Conservation (phyloP, 2,888 invertebrate genomes). For the Polyommatus iphigenia region DNA sequence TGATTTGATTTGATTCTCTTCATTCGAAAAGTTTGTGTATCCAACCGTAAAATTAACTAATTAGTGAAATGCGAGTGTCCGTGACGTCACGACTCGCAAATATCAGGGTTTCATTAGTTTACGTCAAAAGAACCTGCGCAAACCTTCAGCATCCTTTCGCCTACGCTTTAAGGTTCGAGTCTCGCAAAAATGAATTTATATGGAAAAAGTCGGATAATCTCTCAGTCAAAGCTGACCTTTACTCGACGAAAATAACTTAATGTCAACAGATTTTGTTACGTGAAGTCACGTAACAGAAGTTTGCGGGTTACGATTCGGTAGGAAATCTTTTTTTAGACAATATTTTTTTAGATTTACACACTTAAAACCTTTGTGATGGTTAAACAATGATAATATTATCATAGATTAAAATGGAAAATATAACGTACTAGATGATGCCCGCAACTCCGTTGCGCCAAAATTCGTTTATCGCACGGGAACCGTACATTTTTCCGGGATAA, state of each 20-base stretch:
- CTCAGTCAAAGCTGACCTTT: not conserved
- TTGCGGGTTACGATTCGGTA: not conserved
- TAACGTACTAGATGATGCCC: too few relatives aligned
- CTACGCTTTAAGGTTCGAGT: slow-evolving; percentile 2
- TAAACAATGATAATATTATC: not conserved
- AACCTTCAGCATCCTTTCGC: slow-evolving; percentile 9
- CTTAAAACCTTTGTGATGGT: not conserved
- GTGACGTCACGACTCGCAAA: slow-evolving; percentile 7
- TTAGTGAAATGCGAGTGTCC: not conserved
- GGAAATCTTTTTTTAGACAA: not conserved
- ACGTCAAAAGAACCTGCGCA: slow-evolving; percentile 4
- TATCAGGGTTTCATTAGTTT: not conserved
- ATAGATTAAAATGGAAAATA: not conserved
- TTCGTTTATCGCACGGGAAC: too few relatives aligned
- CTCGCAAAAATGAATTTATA: not conserved
- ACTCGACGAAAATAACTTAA: not conserved
- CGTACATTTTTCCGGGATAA: too few relatives aligned
- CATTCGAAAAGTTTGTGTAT: not conserved
- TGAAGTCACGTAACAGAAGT: not conserved
- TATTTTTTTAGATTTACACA: not conserved
- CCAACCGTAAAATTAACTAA: not conserved
- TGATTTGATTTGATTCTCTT: not conserved
- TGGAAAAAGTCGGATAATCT: not conserved
- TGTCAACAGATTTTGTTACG: slow-evolving; percentile 17
- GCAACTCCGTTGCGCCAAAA: too few relatives aligned